Conservation (phyloP, 2,888 invertebrate genomes). For the Papilio protenor region DNA sequence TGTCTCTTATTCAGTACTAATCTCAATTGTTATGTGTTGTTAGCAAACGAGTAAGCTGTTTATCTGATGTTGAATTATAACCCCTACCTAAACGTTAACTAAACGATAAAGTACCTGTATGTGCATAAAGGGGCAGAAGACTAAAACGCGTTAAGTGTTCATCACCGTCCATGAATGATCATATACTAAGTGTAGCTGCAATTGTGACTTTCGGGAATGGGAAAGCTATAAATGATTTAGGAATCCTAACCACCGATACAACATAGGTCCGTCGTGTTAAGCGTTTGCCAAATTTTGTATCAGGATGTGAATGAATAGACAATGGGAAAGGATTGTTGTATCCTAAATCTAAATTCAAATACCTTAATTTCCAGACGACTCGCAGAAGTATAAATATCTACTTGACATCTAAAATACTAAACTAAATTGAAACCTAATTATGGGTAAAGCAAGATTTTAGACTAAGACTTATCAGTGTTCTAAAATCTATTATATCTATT, state of each 20-base stretch:
- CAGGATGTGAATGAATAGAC: neutral
- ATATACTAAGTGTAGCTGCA: neutral
- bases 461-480: neutral
- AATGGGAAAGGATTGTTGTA: neutral
- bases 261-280: neutral
- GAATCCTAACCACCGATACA: neutral
- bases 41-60: slow-evolving; percentile 5
- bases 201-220: neutral
- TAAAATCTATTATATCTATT: neutral
- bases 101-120: neutral
- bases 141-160: neutral
- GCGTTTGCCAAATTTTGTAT: neutral
- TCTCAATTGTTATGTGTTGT: neutral
- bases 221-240: neutral
- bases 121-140: neutral
- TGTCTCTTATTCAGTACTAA: slow-evolving; percentile 43
- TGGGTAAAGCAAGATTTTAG: neutral
- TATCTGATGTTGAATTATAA: neutral
- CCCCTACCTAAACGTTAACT: neutral
- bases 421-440: neutral
- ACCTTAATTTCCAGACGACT: neutral
- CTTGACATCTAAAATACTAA: neutral
- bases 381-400: neutral
- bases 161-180: neutral
- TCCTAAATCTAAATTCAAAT: neutral